A percentile compares a stretch with the other conserved stretches of the same genome.
phyloP scores from a whole-genome alignment of 35 echinoderm and acorn worm genomes.

The Holothuria glaberrima region DNA sequence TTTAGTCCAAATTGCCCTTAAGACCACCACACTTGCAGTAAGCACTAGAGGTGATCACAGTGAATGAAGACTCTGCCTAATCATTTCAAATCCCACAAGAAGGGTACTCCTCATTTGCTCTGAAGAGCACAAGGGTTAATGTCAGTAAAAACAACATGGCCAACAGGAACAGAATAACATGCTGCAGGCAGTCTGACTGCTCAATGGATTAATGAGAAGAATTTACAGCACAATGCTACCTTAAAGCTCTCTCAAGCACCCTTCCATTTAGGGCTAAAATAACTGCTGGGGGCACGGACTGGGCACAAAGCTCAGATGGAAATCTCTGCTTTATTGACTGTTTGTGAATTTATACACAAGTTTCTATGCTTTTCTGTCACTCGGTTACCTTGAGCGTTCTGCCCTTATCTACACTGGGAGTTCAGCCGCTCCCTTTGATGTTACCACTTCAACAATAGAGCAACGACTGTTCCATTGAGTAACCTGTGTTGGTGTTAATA shows the following conservation, averaged over 20 bases:
- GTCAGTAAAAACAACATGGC: no score
- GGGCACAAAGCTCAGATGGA: neutral
- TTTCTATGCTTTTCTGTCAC: neutral
- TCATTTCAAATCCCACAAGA: no score
- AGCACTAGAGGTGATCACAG: no score
- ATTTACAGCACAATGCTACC: constrained; percentile 31
- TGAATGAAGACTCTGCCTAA: no score
- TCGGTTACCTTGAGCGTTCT: constrained; percentile 1
- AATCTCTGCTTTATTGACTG: constrained; percentile 27
- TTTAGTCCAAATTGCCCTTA: no score
- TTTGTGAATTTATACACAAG: constrained; percentile 17
- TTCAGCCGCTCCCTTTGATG: constrained; percentile 2
- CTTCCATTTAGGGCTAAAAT: constrained; percentile 29
- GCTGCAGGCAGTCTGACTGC: constrained; percentile 25
- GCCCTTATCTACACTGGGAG: neutral
- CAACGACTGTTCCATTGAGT: neutral
- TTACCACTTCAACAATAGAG: neutral
- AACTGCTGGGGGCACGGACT: constrained; percentile 32
- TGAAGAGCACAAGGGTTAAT: no score
- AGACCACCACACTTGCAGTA: no score
- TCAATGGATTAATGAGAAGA: neutral
- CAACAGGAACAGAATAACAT: constrained; percentile 15
- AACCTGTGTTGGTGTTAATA: no score
- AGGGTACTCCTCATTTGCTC: no score
- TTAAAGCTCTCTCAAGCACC: constrained; percentile 38